Evolutionary conservation across 2,888 invertebrate species (phyloP).

Genomic region (Osmoderma eremita): DNA sequence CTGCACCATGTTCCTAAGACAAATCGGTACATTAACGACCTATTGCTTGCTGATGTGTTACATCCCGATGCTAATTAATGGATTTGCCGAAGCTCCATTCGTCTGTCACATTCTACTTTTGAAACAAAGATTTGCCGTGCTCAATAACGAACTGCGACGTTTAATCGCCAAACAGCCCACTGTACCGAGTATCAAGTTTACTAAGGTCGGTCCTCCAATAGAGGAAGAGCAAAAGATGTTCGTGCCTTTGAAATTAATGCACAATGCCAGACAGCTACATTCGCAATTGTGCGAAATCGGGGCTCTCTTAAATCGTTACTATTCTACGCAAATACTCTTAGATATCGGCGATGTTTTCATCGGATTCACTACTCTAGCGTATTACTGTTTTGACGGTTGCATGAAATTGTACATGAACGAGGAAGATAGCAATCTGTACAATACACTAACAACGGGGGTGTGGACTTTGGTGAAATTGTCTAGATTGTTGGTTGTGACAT

Average conservation of each 20-base stretch:
- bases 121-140: constrained; percentile 40
- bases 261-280: constrained; percentile 39
- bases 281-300: constrained; percentile 41
- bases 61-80: constrained; percentile 43
- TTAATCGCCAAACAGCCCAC: constrained; percentile 18
- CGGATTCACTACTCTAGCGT: constrained; percentile 45
- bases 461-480: constrained; percentile 44
- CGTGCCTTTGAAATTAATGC: background rate
- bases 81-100: constrained; percentile 44
- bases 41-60: constrained; percentile 45
- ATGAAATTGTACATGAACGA: constrained; percentile 40
- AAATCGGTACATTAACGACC: constrained; percentile 41
- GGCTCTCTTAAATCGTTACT: constrained; percentile 38
- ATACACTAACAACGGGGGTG: constrained; percentile 42
- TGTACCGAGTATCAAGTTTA: background rate
- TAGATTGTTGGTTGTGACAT: constrained; percentile 40
- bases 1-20: constrained; percentile 45
- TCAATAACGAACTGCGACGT: constrained; percentile 40
- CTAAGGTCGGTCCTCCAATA: constrained; percentile 18
- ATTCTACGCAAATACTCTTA: constrained; percentile 41
- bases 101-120: constrained; percentile 37
- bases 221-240: background rate
- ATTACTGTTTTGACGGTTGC: constrained; percentile 45
- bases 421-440: constrained; percentile 37
- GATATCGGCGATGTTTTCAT: constrained; percentile 44